Percentiles rank a stretch among this genome's conserved stretches.
Conservation (phyloP, 2,888 invertebrate species). For the Allygus modestus region DNA sequence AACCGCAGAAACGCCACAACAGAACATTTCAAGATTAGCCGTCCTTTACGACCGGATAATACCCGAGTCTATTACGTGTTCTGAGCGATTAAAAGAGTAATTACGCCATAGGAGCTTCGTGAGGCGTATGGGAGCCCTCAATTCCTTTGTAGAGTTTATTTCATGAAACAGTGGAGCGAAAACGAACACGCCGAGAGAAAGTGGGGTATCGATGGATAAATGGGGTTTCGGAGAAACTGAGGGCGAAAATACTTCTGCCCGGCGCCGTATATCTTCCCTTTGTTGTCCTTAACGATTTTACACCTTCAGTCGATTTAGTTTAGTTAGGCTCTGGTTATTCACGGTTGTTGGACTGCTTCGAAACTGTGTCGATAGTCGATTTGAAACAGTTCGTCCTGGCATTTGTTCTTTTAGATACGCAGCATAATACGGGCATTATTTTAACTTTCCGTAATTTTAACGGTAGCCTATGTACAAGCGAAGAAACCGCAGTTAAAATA, state of each 20-base stretch:
- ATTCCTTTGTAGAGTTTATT: conserved; percentile 29
- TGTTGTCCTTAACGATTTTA: conserved; percentile 41
- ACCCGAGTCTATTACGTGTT: too few species aligned
- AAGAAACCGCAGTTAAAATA: too few species aligned
- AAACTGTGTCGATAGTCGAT: conserved; percentile 29
- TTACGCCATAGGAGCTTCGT: not conserved
- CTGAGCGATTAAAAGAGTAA: conserved; percentile 1
- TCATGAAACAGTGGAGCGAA: conserved; percentile 13
- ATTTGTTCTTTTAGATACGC: not conserved
- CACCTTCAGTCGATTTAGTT: conserved; percentile 12
- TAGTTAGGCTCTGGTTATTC: conserved; percentile 7
- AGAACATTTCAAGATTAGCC: too few species aligned
- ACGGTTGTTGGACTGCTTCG: conserved; percentile 17
- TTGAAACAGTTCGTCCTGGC: not conserved
- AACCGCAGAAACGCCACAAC: too few species aligned
- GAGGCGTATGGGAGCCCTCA: conserved; percentile 17
- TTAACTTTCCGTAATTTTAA: too few species aligned
- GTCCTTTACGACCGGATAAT: too few species aligned
- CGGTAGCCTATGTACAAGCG: too few species aligned
- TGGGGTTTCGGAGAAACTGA: conserved; percentile 38
- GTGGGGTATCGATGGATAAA: conserved; percentile 43
- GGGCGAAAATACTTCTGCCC: conserved; percentile 16
- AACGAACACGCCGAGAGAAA: conserved; percentile 23
- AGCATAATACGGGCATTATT: not conserved
- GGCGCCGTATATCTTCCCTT: conserved; percentile 40